These are phyloP conservation scores for Sarcophaga rosellei DNA, from an alignment of 2,888 invertebrate genomes.

Conservation along the genomic window DNA sequence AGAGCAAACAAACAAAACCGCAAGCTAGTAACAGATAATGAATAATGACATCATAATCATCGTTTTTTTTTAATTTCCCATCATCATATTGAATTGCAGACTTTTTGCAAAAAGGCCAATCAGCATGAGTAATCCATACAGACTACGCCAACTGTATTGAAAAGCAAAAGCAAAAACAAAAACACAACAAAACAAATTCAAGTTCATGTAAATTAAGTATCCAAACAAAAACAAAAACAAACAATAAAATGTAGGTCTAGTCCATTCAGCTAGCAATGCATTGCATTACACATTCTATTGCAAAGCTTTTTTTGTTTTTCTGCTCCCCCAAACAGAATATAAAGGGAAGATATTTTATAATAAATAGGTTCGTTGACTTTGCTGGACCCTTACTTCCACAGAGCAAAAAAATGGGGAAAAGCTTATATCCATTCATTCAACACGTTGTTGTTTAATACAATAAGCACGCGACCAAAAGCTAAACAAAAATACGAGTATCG, in stretches of 20 bases:
- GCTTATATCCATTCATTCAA: background rate
- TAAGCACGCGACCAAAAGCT: constrained; percentile 64
- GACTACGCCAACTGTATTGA: background rate
- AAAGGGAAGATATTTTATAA: background rate
- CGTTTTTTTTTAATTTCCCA: background rate
- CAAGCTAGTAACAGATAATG: background rate
- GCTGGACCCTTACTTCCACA: background rate
- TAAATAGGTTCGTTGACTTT: constrained; percentile 49
- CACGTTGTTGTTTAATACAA: constrained; percentile 1
- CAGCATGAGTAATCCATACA: no score
- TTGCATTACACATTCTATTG: constrained; percentile 30
- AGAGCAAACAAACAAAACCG: background rate
- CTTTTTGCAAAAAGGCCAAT: background rate
- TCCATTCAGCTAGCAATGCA: constrained; percentile 17
- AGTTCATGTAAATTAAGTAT: constrained; percentile 25
- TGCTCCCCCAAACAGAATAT: background rate
- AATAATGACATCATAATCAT: constrained; percentile 45
- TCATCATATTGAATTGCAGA: background rate
- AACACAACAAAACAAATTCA: constrained; percentile 10
- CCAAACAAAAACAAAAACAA: constrained; percentile 17
- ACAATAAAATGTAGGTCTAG: background rate
- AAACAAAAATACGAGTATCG: background rate
- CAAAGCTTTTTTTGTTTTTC: constrained; percentile 35
- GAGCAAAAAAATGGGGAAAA: background rate
- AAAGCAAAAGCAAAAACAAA: background rate